Evolutionary conservation across 2,888 invertebrate species (phyloP), one percentile per base, ranked within the genome.

Genomic region (Pammene fasciana): DNA sequence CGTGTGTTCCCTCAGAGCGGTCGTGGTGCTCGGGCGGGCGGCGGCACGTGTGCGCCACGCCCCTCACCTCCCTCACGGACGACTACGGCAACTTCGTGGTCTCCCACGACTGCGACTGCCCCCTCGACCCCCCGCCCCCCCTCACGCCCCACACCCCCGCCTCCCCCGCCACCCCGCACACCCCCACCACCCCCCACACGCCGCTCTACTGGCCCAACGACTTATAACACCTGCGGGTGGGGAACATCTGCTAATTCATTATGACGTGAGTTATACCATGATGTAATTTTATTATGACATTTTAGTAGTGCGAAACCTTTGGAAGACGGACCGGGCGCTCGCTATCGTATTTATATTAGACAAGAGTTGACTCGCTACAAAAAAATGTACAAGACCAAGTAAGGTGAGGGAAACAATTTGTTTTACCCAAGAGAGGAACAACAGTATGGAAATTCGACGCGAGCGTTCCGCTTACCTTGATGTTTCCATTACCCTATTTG

Each of bases 51-150:
- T 92, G 89, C 84, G 84, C 89, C 71, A 84, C 85, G 67, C 82
- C 86, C 72, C 86, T 89, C 87, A 82, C 85, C 75, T 84, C 92
- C 72, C 88, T 92, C 56, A 93, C 93, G 9, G 93, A 93, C 88
- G 93, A 93, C 84, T 93, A 93, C 86, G 93, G 93, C 67, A 93
- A 93, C 88, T 93, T 92, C 82, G 86, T 92, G 72, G 92, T 84
- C 77, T 79, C 82, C 77, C 89, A 84, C 81, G 86, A 89, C 85
- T 90, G 90, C 88, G 90, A 90, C 85, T 90, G 92, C 73, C 86
- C 88, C 71, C 78, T 74, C 56, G 76, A 74, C 52, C 68, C 65
- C 72, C 72, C 74, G 68, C 73, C 68, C 72, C 60, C 75, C 67
- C 34, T 74, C 65, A 74, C 75, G 70, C 8, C 75, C 71, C 16